These are phyloP conservation scores for Macheiramphus alcinus DNA, from an alignment of 2,113 vertebrate genomes.

Conservation along the genomic window DNA sequence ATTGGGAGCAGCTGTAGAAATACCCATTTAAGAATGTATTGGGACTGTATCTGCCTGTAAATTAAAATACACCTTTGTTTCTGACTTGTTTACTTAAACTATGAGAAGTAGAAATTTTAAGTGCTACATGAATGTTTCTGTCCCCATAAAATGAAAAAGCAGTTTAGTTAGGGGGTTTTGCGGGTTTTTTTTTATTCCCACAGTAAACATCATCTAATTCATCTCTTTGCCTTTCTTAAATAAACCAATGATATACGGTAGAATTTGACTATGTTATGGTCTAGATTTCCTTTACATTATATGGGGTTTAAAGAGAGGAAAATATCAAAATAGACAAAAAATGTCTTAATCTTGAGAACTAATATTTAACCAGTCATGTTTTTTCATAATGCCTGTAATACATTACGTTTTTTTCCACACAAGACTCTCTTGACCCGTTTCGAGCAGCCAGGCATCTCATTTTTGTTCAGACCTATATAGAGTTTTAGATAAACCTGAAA, in stretches of 20 bases:
- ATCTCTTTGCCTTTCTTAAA: slow-evolving; percentile 68
- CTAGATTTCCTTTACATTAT: not conserved
- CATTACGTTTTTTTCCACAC: slow-evolving; percentile 78
- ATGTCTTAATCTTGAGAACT: slow-evolving; percentile 5
- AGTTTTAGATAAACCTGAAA: slow-evolving; percentile 79
- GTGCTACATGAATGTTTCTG: not conserved
- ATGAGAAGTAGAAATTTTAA: not conserved
- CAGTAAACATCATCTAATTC: slow-evolving; percentile 22
- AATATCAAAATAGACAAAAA: not conserved
- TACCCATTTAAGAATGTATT: not conserved
- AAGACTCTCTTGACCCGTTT: slow-evolving; percentile 69
- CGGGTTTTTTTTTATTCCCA: not conserved
- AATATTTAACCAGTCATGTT: slow-evolving; percentile 60
- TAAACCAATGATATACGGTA: not conserved
- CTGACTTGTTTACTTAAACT: not conserved
- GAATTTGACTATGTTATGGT: not conserved
- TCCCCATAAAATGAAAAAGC: not conserved
- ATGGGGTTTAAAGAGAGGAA: not conserved
- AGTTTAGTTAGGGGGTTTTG: not conserved
- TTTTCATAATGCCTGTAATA: slow-evolving; percentile 70
- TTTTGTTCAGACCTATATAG: slow-evolving; percentile 69
- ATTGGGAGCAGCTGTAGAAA: not conserved
- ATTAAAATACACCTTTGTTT: not conserved
- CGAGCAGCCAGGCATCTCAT: slow-evolving; percentile 67
- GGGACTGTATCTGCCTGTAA: not conserved